These are phyloP conservation scores for Thrips palmi DNA, from an alignment of 1,140 invertebrate genomes.

Conservation along the genomic window DNA sequence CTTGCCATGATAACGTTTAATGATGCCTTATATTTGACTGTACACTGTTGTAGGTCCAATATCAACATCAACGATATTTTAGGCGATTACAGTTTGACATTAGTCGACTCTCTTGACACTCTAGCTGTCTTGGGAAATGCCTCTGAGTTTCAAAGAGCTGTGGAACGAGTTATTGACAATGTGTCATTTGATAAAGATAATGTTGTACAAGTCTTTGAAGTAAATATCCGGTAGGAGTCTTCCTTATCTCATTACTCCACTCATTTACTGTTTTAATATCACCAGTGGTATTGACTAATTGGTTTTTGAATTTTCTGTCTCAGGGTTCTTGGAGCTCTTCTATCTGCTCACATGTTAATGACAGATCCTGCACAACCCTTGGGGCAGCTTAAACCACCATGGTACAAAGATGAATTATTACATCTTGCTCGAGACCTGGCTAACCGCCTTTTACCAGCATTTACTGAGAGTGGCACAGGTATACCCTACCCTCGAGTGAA, in stretches of 20 bases:
- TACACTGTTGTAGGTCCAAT: constrained; percentile 36
- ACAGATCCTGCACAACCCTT: constrained; percentile 34
- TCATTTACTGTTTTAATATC: background rate
- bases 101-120: constrained; percentile 92
- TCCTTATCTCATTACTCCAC: constrained; percentile 39
- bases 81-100: constrained; percentile 77
- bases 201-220: constrained; percentile 98
- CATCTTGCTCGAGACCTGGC: constrained; percentile 85
- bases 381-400: constrained; percentile 32
- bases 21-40: constrained; percentile 31
- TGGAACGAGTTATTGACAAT: constrained; percentile 56
- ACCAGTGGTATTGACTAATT: no score
- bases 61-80: constrained; percentile 29
- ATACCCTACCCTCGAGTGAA: constrained; percentile 91
- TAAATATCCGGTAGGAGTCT: constrained; percentile 77
- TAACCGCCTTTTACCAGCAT: constrained; percentile 67
- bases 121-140: constrained; percentile 89
- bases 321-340: constrained; percentile 40
- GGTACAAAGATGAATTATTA: constrained; percentile 67
- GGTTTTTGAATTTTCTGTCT: constrained; percentile 9
- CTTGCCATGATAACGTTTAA: constrained; percentile 51
- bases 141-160: constrained; percentile 80
- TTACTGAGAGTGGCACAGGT: constrained; percentile 64
- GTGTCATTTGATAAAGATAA: constrained; percentile 87
- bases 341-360: constrained; percentile 50